Base-by-base conservation (phyloP, 64 coral and sea anemone genomes). In the Montipora foliosa region DNA sequence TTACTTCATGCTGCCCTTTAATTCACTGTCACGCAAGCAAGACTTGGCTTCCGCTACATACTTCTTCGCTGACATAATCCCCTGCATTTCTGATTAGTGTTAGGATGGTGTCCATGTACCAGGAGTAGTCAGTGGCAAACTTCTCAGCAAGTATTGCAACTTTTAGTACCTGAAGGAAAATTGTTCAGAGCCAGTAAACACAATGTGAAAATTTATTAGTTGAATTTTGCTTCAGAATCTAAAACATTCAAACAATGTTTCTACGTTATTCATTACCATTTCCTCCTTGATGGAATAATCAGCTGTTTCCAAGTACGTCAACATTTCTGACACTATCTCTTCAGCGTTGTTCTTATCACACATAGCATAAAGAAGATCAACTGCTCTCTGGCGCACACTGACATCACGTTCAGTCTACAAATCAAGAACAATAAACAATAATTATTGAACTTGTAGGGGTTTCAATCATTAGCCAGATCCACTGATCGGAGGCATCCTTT, bases 261-360 rank as follows among this genome's bases (percentile, higher is more conserved):
- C 4, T 14, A 82, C 14, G 5, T 10, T 10, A 12, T 22, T 1
- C 52, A 61, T 67, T 82, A 99, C 97, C 97, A 99, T 99, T 90
- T 99, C 97, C 45, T 99, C 97, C 64, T 96, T 94, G 64, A 99
- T 99, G 45, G 97, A 93, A 74, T 99, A 99, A 89, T 99, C 97
- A 68, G 97, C 97, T 73, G 92, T 94, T 81, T 99, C 97, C 44
- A 99, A 79, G 20, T 99, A 99, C 0, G 71, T 79, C 8, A 99
- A 67, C 97, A 99, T 99, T 80, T 99, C 97, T 7, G 95, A 84
- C 24, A 99, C 97, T 51, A 99, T 99, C 67, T 99, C 97, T 69
- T 96, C 95, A 5, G 97, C 95, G 88, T 99, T 99, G 78, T 96
- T 94, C 59, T 95, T 99, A 67, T 99, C 97, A 67, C 97, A 99